phyloP scores from a whole-genome alignment of 2,888 invertebrate species.

The Phaonia tiefii region DNA sequence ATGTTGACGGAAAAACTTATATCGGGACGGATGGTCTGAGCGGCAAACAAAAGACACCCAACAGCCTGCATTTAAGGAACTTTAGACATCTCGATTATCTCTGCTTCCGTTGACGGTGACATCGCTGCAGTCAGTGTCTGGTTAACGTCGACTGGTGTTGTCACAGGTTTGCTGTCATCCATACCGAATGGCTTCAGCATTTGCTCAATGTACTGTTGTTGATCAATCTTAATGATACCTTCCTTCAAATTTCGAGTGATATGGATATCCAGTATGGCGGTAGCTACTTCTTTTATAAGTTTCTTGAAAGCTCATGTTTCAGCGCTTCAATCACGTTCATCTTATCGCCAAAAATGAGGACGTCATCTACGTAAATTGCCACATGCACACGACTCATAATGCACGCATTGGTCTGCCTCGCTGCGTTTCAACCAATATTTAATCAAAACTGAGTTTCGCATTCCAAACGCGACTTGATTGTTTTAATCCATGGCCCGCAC shows the following conservation, averaged over 20 bases:
- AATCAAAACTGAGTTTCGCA: not conserved
- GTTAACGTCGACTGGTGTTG: slow-evolving; percentile 59
- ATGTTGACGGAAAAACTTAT: too few species aligned
- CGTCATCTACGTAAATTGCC: slow-evolving; percentile 31
- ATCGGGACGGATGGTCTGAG: too few species aligned
- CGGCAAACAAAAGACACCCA: too few species aligned
- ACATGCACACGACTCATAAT: slow-evolving; percentile 48
- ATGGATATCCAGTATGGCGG: slow-evolving; percentile 51
- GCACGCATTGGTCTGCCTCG: slow-evolving; percentile 50
- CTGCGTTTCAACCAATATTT: slow-evolving; percentile 48
- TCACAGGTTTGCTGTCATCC: slow-evolving; percentile 51
- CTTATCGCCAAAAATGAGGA: slow-evolving; percentile 38
- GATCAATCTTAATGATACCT: too few species aligned
- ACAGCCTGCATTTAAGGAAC: slow-evolving; percentile 24
- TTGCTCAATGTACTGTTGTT: slow-evolving; percentile 60
- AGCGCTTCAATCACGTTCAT: slow-evolving; percentile 5
- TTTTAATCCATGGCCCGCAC: slow-evolving; percentile 43
- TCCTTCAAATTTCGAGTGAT: slow-evolving; percentile 24
- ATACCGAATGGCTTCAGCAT: slow-evolving; percentile 54
- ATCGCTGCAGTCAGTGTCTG: slow-evolving; percentile 52
- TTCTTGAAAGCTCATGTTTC: not conserved
- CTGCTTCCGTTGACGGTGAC: slow-evolving; percentile 59
- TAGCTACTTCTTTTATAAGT: slow-evolving; percentile 44
- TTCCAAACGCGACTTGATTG: slow-evolving; percentile 37
- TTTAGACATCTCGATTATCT: too few species aligned